Evolutionary conservation across 1,140 invertebrate genomes (phyloP).

Genomic region (Drosophila obscura): DNA sequence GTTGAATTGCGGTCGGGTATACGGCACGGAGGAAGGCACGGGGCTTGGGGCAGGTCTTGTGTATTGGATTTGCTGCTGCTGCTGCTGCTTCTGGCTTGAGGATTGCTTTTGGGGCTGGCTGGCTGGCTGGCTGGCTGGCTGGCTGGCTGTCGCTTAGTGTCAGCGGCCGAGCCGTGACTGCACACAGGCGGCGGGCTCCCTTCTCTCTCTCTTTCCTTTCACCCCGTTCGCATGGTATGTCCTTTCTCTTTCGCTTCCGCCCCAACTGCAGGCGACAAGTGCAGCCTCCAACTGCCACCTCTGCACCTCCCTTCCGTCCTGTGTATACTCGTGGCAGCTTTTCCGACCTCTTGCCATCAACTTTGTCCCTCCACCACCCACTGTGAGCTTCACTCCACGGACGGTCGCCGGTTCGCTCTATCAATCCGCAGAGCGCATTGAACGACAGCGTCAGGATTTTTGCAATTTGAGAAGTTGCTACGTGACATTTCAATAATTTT

Average conservation of each 20-base stretch:
- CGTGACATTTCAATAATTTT: constrained; percentile 84
- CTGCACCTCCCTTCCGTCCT: neutral
- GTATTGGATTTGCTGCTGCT: constrained; percentile 78
- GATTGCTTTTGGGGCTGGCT: constrained; percentile 17
- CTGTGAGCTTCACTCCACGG: constrained; percentile 11
- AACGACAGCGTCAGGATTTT: constrained; percentile 84
- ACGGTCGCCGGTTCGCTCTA: constrained; percentile 67
- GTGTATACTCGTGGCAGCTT: too few relatives aligned
- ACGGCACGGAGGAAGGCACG: constrained; percentile 1
- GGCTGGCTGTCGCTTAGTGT: constrained; percentile 82
- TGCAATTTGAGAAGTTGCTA: constrained; percentile 84
- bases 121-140: constrained; percentile 37
- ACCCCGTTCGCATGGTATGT: constrained; percentile 1
- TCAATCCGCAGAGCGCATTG: constrained; percentile 83
- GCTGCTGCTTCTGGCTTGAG: constrained; percentile 47
- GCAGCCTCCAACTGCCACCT: constrained; percentile 30
- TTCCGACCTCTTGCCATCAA: too few relatives aligned
- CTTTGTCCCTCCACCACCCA: neutral
- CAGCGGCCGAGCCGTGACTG: constrained; percentile 72
- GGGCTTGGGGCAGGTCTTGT: constrained; percentile 28
- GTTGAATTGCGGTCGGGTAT: constrained; percentile 71
- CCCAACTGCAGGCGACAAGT: constrained; percentile 68
- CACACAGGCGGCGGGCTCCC: constrained; percentile 2
- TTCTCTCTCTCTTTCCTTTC: neutral
- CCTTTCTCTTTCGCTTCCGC: constrained; percentile 24